These are phyloP conservation scores for Megastigmus dorsalis DNA, from an alignment of 2,888 invertebrate genomes.

Conservation along the genomic window DNA sequence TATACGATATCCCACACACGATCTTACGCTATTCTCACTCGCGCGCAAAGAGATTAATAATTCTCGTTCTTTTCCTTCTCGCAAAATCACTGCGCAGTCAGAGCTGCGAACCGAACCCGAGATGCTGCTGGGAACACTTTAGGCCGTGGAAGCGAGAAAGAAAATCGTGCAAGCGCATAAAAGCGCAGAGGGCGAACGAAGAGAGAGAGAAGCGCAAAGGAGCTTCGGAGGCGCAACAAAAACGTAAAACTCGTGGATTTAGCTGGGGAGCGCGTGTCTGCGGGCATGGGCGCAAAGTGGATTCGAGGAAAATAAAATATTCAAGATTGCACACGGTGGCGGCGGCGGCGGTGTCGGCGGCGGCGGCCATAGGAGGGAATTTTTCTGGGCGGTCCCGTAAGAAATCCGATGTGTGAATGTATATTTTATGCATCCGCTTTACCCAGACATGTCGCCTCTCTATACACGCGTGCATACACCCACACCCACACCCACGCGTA, in stretches of 20 bases:
- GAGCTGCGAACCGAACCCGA: not conserved
- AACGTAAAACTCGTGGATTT: conserved; percentile 36
- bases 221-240: not conserved
- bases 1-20: too few relatives aligned
- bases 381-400: conserved; percentile 18
- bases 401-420: conserved; percentile 41
- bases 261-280: conserved; percentile 5
- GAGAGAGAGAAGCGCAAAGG: too few relatives aligned
- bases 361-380: conserved; percentile 22
- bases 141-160: too few relatives aligned
- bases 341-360: not conserved
- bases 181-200: not conserved
- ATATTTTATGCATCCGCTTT: conserved; percentile 44
- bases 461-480: too few relatives aligned
- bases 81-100: conserved; percentile 4
- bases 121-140: too few relatives aligned
- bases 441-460: not conserved
- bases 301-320: conserved; percentile 50
- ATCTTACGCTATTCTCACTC: too few relatives aligned
- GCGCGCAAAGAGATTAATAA: too few relatives aligned
- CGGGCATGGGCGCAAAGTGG: conserved; percentile 27
- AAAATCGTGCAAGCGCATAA: not conserved
- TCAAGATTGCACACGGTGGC: conserved; percentile 42
- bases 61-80: not conserved
- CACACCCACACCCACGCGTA: not conserved